A percentile compares a stretch with the other conserved stretches of the same genome.
Evolutionary conservation across 2,797 vertebrate genomes (phyloP).

Genomic region (Malacoraja senta): DNA sequence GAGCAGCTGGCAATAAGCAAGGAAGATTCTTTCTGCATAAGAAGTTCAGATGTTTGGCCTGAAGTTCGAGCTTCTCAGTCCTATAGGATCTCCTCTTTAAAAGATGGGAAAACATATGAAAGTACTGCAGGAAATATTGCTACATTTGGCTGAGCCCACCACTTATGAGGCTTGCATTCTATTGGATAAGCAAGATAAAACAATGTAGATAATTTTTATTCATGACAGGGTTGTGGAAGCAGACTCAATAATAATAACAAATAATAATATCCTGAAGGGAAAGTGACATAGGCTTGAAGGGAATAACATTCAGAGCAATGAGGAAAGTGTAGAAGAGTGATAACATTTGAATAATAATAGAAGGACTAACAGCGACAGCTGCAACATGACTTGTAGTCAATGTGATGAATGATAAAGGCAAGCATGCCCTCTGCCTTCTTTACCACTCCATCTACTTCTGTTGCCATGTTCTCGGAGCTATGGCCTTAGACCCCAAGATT

Average conservation of each 20-base stretch:
- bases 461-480: no score
- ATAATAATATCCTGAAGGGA: background rate
- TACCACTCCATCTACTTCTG: no score
- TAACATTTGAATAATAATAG: background rate
- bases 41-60: background rate
- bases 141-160: background rate
- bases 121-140: background rate
- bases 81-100: background rate
- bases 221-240: background rate
- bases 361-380: background rate
- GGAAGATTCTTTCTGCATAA: background rate
- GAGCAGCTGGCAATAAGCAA: background rate
- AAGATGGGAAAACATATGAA: background rate
- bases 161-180: background rate
- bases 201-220: background rate
- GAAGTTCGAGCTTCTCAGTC: background rate
- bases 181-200: background rate
- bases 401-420: no score
- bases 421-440: no score
- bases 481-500: no score
- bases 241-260: background rate
- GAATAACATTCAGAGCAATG: background rate
- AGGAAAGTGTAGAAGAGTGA: background rate
- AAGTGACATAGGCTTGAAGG: background rate
- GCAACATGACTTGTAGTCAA: no score